phyloP scores from a whole-genome alignment of 2,113 vertebrate species.

The Proteles cristata region DNA sequence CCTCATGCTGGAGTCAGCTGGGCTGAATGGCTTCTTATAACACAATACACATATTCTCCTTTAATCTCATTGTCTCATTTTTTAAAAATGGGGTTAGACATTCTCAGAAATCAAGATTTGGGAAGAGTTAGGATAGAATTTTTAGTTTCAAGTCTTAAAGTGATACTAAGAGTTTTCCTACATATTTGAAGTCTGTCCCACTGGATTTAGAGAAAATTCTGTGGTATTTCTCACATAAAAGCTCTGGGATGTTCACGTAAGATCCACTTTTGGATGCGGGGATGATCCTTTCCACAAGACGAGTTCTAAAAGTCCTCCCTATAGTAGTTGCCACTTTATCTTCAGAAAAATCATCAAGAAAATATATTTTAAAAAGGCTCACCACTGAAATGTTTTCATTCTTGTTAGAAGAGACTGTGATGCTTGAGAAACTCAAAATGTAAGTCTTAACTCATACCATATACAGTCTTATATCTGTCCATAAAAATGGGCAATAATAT shows the following conservation, averaged over 20 bases:
- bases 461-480: background rate
- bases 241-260: background rate
- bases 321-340: background rate
- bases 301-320: background rate
- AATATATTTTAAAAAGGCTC: background rate
- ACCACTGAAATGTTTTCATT: background rate
- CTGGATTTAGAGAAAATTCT: background rate
- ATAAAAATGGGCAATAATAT: background rate
- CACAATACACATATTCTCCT: conserved; percentile 37
- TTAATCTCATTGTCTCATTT: conserved; percentile 27
- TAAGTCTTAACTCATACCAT: background rate
- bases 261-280: background rate
- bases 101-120: conserved; percentile 50
- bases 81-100: background rate
- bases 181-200: background rate
- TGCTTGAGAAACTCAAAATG: background rate
- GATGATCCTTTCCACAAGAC: background rate
- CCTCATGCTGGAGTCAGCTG: conserved; percentile 56
- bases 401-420: background rate
- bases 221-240: background rate
- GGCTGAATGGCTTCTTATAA: background rate
- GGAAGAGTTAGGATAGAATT: background rate
- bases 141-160: conserved; percentile 34
- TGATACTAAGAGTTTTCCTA: background rate
- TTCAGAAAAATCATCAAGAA: background rate